phyloP scores from a whole-genome alignment of 2,888 invertebrate species.

The Caenorhabditis panamensis region DNA sequence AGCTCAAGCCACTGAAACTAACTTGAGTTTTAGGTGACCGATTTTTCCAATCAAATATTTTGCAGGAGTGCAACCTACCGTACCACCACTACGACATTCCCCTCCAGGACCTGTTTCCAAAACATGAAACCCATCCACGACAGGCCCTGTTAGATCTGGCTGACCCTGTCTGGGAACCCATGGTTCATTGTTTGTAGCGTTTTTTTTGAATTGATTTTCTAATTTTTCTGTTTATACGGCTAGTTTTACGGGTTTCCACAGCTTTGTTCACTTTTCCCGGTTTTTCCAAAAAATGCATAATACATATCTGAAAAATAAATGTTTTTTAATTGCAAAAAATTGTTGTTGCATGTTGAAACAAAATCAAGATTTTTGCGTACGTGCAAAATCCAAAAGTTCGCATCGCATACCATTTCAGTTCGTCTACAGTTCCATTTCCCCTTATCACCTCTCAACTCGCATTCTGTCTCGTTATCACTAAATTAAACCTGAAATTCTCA shows the following conservation, averaged over 20 bases:
- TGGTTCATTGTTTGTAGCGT: slow-evolving; percentile 3
- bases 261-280: background rate
- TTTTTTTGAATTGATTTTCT: slow-evolving; percentile 1
- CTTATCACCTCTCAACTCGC: too few species aligned
- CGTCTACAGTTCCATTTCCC: too few species aligned
- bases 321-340: too few species aligned
- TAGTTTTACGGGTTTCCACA: background rate
- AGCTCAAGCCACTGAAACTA: too few species aligned
- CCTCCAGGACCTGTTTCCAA: background rate
- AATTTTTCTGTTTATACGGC: background rate
- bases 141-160: background rate
- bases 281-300: background rate
- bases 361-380: too few species aligned
- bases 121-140: background rate
- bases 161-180: background rate
- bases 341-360: too few species aligned
- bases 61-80: slow-evolving; percentile 16
- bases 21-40: too few species aligned
- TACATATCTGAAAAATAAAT: too few species aligned
- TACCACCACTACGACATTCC: slow-evolving; percentile 14
- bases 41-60: background rate
- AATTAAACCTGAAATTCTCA: too few species aligned
- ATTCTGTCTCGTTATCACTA: too few species aligned
- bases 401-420: too few species aligned
- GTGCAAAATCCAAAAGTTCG: too few species aligned